These are phyloP conservation scores for Clarias laeviceps DNA, from an alignment of 2,797 vertebrate genomes.

Conservation along the genomic window DNA sequence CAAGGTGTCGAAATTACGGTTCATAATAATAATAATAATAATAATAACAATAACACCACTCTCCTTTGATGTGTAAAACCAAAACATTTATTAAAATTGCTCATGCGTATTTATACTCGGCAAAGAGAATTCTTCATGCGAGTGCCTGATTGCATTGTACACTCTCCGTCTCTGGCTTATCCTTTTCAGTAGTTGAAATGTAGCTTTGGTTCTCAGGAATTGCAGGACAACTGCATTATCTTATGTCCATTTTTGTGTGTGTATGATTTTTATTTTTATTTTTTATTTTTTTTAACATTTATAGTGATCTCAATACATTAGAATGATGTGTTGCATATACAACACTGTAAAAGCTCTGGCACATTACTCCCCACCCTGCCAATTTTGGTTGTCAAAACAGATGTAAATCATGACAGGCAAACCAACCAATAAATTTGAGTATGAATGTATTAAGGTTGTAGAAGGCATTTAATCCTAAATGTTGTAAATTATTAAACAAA, in stretches of 20 bases:
- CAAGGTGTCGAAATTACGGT: neutral
- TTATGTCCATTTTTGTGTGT: too few species aligned
- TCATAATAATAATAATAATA: neutral
- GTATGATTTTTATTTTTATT: neutral
- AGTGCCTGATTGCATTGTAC: neutral
- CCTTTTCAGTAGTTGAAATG: conserved; percentile 22
- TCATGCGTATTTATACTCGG: conserved; percentile 20
- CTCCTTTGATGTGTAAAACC: neutral
- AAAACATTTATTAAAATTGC: conserved; percentile 5
- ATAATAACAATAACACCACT: neutral
- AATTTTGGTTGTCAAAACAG: conserved; percentile 10
- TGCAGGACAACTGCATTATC: neutral
- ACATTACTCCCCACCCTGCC: neutral
- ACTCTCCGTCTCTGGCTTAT: neutral
- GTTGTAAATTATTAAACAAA: conserved; percentile 6
- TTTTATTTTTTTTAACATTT: neutral
- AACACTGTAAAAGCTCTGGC: neutral
- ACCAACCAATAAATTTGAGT: neutral
- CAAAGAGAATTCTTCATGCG: neutral
- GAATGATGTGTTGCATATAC: neutral
- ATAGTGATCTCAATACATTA: neutral
- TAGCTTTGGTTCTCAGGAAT: conserved; percentile 20
- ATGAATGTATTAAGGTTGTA: neutral
- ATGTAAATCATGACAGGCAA: neutral
- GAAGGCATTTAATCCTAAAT: neutral